Percentiles rank a stretch among this genome's conserved stretches.
Conservation (phyloP, 2,113 vertebrate genomes). For the Entomyzon cyanotis region DNA sequence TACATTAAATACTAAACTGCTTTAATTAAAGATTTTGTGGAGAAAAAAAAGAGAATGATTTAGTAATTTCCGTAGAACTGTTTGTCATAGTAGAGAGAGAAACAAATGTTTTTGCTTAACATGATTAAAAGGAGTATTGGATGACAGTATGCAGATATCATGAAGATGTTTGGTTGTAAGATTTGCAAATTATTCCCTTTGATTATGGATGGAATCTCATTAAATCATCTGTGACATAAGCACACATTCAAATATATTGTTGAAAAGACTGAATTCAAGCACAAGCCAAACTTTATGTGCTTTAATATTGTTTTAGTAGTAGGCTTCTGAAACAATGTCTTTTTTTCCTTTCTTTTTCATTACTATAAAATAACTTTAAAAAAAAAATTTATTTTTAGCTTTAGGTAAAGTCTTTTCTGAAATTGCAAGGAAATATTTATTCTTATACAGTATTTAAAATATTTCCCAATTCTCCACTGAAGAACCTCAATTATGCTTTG, state of each 20-base stretch:
- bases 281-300: not conserved
- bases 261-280: not conserved
- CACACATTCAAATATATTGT: not conserved
- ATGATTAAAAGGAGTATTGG: not conserved
- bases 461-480: not conserved
- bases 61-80: not conserved
- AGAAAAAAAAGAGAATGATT: not conserved
- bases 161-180: not conserved
- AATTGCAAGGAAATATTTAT: not conserved
- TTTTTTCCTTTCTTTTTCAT: not conserved
- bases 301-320: not conserved
- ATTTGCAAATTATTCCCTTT: not conserved
- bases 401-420: not conserved
- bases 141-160: not conserved
- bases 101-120: not conserved
- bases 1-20: not conserved
- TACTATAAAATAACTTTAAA: not conserved
- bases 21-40: not conserved
- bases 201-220: not conserved
- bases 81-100: not conserved
- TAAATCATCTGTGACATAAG: not conserved
- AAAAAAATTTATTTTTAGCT: not conserved
- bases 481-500: not conserved
- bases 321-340: not conserved
- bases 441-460: not conserved